These are phyloP conservation scores for Caenorhabditis inopinata DNA, from an alignment of 1,140 invertebrate genomes.

Conservation along the genomic window DNA sequence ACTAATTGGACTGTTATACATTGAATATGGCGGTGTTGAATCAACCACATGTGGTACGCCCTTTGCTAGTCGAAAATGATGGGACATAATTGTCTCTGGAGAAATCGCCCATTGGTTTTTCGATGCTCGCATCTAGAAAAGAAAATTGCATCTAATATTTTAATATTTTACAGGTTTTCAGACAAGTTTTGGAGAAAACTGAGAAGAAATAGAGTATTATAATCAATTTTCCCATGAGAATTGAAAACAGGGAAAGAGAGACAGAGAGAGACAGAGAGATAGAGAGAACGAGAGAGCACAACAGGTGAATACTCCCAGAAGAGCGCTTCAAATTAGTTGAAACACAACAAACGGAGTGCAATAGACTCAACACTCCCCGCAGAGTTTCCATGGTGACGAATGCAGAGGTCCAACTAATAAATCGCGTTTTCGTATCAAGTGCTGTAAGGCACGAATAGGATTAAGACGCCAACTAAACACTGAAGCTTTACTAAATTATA, in stretches of 20 bases:
- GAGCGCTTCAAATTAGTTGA: constrained; percentile 8
- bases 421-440: constrained; percentile 21
- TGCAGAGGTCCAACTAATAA: constrained; percentile 11
- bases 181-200: neutral
- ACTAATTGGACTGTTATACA: constrained; percentile 41
- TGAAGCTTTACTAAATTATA: neutral
- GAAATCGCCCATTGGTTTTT: constrained; percentile 34
- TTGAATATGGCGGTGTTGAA: constrained; percentile 3
- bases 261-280: no score
- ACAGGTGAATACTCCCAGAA: neutral
- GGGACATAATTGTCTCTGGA: constrained; percentile 29
- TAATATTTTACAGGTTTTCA: neutral
- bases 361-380: neutral
- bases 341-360: neutral
- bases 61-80: constrained; percentile 24
- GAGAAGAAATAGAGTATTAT: no score
- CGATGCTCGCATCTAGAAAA: constrained; percentile 22
- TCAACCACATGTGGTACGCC: constrained; percentile 1
- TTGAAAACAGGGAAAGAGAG: no score
- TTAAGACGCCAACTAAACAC: neutral
- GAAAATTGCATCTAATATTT: neutral
- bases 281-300: neutral
- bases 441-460: neutral
- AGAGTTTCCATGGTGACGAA: neutral
- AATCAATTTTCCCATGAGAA: no score